phyloP scores from a whole-genome alignment of 2,888 invertebrate species.

The Rhagophthalmus giganteus region DNA sequence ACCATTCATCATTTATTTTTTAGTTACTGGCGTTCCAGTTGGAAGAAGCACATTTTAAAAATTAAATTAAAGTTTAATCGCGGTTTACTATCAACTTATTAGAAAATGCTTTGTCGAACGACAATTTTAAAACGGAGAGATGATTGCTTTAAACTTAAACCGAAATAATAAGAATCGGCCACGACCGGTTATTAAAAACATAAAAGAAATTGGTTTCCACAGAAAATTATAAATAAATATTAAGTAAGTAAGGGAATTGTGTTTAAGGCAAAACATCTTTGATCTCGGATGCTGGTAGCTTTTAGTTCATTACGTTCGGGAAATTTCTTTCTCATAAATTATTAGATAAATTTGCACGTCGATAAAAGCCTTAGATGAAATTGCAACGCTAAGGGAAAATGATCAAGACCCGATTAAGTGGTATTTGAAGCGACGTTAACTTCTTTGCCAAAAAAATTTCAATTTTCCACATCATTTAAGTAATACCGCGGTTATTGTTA shows the following conservation, averaged over 20 bases:
- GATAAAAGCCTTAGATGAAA: constrained; percentile 21
- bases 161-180: no score
- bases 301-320: constrained; percentile 22
- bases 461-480: constrained; percentile 22
- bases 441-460: constrained; percentile 16
- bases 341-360: constrained; percentile 18
- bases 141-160: no score
- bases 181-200: constrained; percentile 3
- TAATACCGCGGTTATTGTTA: constrained; percentile 8
- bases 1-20: constrained; percentile 30
- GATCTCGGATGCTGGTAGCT: constrained; percentile 21
- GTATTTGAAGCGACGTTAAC: constrained; percentile 12
- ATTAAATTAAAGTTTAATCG: no score
- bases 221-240: constrained; percentile 20
- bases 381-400: constrained; percentile 20
- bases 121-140: no score
- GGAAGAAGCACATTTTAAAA: constrained; percentile 14
- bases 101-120: no score
- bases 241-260: constrained; percentile 13
- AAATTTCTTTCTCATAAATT: constrained; percentile 22
- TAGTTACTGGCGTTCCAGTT: constrained; percentile 15
- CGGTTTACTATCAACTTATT: no score
- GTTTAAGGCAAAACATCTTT: constrained; percentile 16
- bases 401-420: constrained; percentile 24
- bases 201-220: constrained; percentile 5